Percentiles rank a stretch among this genome's conserved stretches.
Evolutionary conservation across 2,797 vertebrate species (phyloP).

Genomic region (Gymnopithys bicolor): DNA sequence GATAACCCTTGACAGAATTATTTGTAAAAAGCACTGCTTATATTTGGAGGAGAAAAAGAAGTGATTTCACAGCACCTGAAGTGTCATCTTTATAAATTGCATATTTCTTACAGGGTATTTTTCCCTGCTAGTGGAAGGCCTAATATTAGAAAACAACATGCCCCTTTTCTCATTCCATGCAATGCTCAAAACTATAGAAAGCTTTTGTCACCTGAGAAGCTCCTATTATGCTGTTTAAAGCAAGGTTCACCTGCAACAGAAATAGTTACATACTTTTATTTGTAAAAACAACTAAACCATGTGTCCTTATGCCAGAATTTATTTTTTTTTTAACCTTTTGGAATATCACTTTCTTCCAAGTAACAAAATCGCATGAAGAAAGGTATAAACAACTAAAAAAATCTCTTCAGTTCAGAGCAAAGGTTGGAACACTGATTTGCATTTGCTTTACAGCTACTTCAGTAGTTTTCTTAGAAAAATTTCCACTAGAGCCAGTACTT

Average conservation of each 20-base stretch:
- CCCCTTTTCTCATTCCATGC: neutral
- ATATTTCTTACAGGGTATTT: neutral
- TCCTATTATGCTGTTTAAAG: neutral
- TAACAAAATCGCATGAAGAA: neutral
- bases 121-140: neutral
- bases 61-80: neutral
- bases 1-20: neutral
- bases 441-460: neutral
- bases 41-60: neutral
- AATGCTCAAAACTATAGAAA: neutral
- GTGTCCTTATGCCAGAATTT: neutral
- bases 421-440: neutral
- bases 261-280: neutral
- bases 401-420: neutral
- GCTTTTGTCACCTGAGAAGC: neutral
- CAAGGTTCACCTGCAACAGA: neutral
- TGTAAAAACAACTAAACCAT: neutral
- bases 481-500: neutral
- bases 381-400: rapidly evolving
- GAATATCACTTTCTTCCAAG: neutral
- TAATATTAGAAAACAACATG: neutral
- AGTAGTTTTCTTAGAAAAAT: neutral
- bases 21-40: neutral
- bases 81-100: neutral
- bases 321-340: neutral